Percentiles rank a stretch among this genome's conserved stretches.
Conservation (phyloP, 92 coral and sea anemone species). For the Galaxea fascicularis region DNA sequence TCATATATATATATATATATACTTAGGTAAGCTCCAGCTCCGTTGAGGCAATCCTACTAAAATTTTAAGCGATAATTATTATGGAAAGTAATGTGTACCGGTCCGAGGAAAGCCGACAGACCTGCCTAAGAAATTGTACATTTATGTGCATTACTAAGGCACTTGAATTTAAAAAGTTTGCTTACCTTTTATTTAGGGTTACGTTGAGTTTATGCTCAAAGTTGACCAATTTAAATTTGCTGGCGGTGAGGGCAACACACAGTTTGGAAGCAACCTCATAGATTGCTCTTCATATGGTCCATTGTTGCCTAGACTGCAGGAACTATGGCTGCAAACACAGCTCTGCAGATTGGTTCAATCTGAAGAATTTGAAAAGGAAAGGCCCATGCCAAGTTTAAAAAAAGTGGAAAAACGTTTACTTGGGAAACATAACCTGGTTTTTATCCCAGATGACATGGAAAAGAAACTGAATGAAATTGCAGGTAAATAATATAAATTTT, state of each 20-base stretch:
- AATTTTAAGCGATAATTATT: no score
- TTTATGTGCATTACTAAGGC: no score
- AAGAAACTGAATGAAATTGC: slow-evolving; percentile 23
- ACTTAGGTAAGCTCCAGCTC: no score
- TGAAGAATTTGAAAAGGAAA: background rate
- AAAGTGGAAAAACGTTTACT: background rate
- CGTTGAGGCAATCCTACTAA: no score
- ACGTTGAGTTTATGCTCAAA: slow-evolving; percentile 48
- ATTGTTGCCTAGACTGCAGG: slow-evolving; percentile 15
- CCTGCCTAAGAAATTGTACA: no score
- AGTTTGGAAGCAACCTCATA: slow-evolving; percentile 44
- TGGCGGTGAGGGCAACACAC: slow-evolving; percentile 69
- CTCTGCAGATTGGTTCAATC: slow-evolving; percentile 7
- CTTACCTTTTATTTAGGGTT: slow-evolving; percentile 27
- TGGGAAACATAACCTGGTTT: background rate
- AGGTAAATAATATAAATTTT: slow-evolving; percentile 17
- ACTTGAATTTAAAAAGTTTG: background rate
- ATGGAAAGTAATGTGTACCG: no score
- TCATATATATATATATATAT: no score
- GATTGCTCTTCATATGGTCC: slow-evolving; percentile 35
- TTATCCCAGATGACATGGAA: slow-evolving; percentile 23
- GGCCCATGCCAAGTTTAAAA: background rate
- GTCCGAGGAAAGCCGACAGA: no score
- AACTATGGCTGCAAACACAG: slow-evolving; percentile 39
- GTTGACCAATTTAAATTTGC: slow-evolving; percentile 61